Conservation (phyloP, 1,140 invertebrate genomes). For the Rhyzopertha dominica region DNA sequence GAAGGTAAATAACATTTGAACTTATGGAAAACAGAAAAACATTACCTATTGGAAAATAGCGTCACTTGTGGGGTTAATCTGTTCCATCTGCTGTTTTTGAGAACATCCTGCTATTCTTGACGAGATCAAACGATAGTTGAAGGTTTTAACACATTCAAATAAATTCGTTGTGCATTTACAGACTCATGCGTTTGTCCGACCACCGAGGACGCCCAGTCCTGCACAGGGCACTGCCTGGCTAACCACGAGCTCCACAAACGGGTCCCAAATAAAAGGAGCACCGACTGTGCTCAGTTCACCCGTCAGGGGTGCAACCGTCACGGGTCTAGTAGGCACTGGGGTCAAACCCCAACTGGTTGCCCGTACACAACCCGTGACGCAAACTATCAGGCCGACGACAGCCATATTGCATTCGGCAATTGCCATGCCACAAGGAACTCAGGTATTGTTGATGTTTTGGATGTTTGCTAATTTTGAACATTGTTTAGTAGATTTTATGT, state of each 20-base stretch:
- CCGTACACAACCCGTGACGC: slow-evolving; percentile 27
- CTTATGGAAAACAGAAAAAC: too few relatives aligned
- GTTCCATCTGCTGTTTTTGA: too few relatives aligned
- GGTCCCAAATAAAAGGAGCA: slow-evolving; percentile 40
- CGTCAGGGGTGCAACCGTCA: slow-evolving; percentile 35
- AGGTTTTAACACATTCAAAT: too few relatives aligned
- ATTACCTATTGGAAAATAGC: too few relatives aligned
- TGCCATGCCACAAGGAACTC: slow-evolving; percentile 31
- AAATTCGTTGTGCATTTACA: too few relatives aligned
- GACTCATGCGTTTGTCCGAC: slow-evolving; percentile 26
- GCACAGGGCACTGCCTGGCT: slow-evolving; percentile 41
- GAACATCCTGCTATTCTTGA: too few relatives aligned
- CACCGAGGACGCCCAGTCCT: slow-evolving; percentile 38
- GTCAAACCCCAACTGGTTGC: slow-evolving; percentile 33
- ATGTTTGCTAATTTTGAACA: too few relatives aligned
- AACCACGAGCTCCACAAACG: slow-evolving; percentile 36
- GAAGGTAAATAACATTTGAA: too few relatives aligned
- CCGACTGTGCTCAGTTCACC: slow-evolving; percentile 39
- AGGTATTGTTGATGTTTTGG: slow-evolving; percentile 11
- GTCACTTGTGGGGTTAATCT: too few relatives aligned
- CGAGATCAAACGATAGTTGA: too few relatives aligned
- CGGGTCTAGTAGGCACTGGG: slow-evolving; percentile 17
- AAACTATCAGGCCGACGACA: slow-evolving; percentile 34
- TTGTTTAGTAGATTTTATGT: too few relatives aligned
- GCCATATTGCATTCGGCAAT: slow-evolving; percentile 41